Conservation (phyloP, 2,888 invertebrate genomes). For the Tinea trinotella region DNA sequence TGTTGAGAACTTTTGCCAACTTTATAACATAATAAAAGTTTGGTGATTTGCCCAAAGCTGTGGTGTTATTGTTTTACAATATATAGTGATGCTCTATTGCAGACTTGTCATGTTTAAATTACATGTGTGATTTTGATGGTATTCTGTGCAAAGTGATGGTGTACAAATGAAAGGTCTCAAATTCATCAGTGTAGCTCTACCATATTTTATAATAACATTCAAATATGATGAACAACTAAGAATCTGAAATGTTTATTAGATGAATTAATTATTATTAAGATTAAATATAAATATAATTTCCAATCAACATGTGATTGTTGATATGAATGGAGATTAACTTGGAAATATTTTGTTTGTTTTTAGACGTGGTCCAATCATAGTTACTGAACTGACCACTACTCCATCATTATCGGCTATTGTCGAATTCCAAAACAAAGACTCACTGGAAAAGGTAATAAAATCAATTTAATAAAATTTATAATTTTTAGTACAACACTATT, state of each 20-base stretch:
- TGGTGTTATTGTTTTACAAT: no score
- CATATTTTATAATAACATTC: conserved; percentile 45
- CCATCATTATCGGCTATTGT: conserved; percentile 72
- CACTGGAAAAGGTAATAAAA: conserved; percentile 70
- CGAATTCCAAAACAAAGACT: conserved; percentile 73
- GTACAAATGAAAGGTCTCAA: neutral
- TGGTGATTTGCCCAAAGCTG: no score
- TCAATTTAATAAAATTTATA: no score
- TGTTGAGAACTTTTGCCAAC: no score
- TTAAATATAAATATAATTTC: conserved; percentile 24
- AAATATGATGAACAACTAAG: conserved; percentile 46
- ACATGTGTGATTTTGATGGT: no score
- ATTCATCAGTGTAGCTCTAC: neutral
- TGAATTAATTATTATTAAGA: conserved; percentile 20
- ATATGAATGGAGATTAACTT: conserved; percentile 61
- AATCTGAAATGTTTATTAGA: conserved; percentile 27
- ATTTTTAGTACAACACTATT: conserved; percentile 44
- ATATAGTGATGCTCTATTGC: no score
- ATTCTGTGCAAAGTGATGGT: no score
- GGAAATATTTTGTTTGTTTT: conserved; percentile 64
- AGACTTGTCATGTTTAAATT: no score
- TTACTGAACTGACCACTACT: conserved; percentile 71
- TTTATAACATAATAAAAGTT: no score
- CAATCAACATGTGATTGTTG: no score
- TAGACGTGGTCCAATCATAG: conserved; percentile 73